Percentiles rank a stretch among this genome's conserved stretches.
Evolutionary conservation across 1,140 invertebrate species (phyloP).

Genomic region (Aphaenogaster rudis): DNA sequence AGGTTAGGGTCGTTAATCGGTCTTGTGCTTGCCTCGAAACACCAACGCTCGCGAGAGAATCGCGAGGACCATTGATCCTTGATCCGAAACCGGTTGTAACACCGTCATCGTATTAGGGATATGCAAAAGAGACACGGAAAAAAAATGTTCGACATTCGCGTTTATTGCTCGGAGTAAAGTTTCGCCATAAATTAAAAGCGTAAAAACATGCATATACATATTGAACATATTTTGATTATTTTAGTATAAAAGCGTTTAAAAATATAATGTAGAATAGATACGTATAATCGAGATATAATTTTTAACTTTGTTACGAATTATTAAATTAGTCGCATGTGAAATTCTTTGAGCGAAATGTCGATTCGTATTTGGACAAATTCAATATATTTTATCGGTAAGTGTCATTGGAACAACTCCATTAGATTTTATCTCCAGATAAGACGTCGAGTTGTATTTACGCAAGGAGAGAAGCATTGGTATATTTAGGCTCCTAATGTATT

Average conservation of each 20-base stretch:
- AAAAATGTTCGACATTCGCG: conserved; percentile 15
- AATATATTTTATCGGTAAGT: conserved; percentile 9
- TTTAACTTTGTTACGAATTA: neutral
- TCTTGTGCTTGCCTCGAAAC: conserved; percentile 45
- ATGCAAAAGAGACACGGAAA: conserved; percentile 37
- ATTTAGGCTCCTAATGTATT: neutral
- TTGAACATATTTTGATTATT: neutral
- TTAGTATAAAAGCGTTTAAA: neutral
- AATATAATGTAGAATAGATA: neutral
- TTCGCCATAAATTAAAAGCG: neutral
- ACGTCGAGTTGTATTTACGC: neutral
- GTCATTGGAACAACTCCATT: neutral
- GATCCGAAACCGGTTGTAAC: conserved; percentile 45
- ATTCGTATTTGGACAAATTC: neutral
- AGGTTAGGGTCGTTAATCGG: conserved; percentile 59
- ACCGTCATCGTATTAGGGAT: conserved; percentile 34
- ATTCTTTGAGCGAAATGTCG: neutral
- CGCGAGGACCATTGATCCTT: conserved; percentile 46
- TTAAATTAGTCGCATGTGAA: neutral
- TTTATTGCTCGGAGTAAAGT: conserved; percentile 14
- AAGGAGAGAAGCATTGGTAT: neutral
- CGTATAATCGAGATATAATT: conserved; percentile 16
- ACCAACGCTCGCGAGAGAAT: conserved; percentile 10
- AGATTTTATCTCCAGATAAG: conserved; percentile 24
- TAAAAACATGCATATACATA: neutral